Evolutionary conservation across 2,888 invertebrate species (phyloP).

Genomic region (Ophion obscuratus): DNA sequence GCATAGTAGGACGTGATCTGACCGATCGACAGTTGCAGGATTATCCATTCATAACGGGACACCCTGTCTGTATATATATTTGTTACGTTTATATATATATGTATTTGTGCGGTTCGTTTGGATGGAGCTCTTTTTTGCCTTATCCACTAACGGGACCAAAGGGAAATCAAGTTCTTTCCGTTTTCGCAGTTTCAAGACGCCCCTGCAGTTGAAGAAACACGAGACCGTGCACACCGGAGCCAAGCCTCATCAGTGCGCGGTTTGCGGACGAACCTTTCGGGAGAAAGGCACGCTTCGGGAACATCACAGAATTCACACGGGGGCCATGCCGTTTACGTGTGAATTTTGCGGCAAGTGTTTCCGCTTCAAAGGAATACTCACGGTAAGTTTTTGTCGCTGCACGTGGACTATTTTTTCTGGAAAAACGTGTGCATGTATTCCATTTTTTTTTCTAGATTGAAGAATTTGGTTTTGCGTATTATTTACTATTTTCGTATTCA

Average conservation of each 20-base stretch:
- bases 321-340: conserved; percentile 91
- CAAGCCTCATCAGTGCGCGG: conserved; percentile 87
- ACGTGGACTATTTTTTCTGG: conserved; percentile 24
- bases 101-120: neutral
- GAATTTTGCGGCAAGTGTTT: conserved; percentile 91
- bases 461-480: too few relatives aligned
- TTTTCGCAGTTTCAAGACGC: conserved; percentile 85
- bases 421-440: neutral
- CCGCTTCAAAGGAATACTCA: conserved; percentile 90
- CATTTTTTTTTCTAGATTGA: too few relatives aligned
- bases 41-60: too few relatives aligned
- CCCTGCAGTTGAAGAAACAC: conserved; percentile 86
- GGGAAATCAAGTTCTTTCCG: conserved; percentile 7
- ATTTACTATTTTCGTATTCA: too few relatives aligned
- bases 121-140: neutral
- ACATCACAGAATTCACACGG: conserved; percentile 91
- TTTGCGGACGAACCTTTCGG: conserved; percentile 87
- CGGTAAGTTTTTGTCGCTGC: conserved; percentile 82
- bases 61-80: too few relatives aligned
- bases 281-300: conserved; percentile 90
- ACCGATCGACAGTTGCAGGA: too few relatives aligned
- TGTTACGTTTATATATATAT: too few relatives aligned
- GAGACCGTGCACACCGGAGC: conserved; percentile 86
- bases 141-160: neutral
- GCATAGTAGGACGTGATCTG: too few relatives aligned